Evolutionary conservation across 2,113 vertebrate species (phyloP).

Genomic region (Zapus hudsonius): DNA sequence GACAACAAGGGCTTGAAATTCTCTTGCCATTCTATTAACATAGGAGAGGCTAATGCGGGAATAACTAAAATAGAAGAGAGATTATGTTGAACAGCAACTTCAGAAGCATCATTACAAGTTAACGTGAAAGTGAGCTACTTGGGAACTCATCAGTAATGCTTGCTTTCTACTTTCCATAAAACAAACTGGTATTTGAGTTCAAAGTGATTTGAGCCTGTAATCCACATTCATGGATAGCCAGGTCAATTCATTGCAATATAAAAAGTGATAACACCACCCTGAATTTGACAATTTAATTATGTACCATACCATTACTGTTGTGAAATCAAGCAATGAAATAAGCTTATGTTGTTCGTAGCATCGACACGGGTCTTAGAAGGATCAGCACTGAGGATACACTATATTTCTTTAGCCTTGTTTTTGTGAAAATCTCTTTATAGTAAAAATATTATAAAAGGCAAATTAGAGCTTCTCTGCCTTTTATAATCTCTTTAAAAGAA

Average conservation of each 20-base stretch:
- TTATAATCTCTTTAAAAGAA: background rate
- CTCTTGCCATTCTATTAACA: conserved; percentile 71
- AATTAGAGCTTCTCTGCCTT: background rate
- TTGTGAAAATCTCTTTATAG: background rate
- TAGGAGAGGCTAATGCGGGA: conserved; percentile 71
- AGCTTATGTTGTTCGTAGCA: background rate
- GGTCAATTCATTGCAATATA: background rate
- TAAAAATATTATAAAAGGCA: no score
- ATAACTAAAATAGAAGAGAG: conserved; percentile 66
- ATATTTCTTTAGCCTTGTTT: background rate
- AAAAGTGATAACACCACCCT: background rate
- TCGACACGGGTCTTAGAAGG: background rate
- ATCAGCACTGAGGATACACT: background rate
- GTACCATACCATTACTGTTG: background rate
- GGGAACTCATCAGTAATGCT: conserved; percentile 21
- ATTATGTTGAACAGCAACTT: conserved; percentile 63
- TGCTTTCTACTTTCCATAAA: conserved; percentile 40
- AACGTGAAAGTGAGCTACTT: conserved; percentile 64
- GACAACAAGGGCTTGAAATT: conserved; percentile 58
- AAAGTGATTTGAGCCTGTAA: background rate
- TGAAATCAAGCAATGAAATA: background rate
- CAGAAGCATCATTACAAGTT: conserved; percentile 68
- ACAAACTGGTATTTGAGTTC: background rate
- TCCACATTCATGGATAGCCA: background rate
- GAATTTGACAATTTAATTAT: background rate